Evolutionary conservation across 2,888 invertebrate species (phyloP), one percentile per base, ranked within the genome.

Genomic region (Tipula lateralis): DNA sequence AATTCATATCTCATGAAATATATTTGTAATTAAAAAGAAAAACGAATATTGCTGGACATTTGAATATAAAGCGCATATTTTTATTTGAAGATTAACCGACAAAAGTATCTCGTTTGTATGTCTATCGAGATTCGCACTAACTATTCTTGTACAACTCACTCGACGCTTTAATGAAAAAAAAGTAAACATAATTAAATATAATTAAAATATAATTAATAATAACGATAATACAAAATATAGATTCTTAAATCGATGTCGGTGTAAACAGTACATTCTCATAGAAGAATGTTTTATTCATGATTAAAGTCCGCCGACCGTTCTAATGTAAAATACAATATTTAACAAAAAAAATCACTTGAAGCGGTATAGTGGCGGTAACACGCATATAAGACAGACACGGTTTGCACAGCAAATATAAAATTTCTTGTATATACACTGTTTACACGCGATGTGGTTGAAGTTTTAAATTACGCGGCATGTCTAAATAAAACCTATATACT

Each of bases 331-430:
- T 9, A 66, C 24, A 66, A 24, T 24, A 66, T 24, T 66, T 66
- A 66, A 66, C 66, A 66, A 66, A 66, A 66, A 66, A 66, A 66
- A 66, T 66, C 66, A 66, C 66, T n/a, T 44, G 16, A 16, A 16
- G 16, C 19, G 24, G 24, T 9, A 24, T 24, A 9, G 66, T 66
- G 66, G 66, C 66, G 24, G 66, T 2, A 24, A 24, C 24, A 66
- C 66, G 24, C 24, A 66, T 66, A 66, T 66, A 66, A 24, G 66
- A 66, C 66, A 66, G 66, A 66, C 66, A 66, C 66, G 66, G 66
- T 66, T 66, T 66, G 66, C 66, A 66, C 24, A 66, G 66, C 66
- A 66, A 66, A 66, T 66, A 66, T 66, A 66, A 66, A 66, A 66
- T 66, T 66, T 66, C 66, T 66, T 66, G 66, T 66, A 24, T 66